A percentile compares a stretch with the other conserved stretches of the same genome.
These are phyloP conservation scores for Electrophaes corylata DNA, from an alignment of 2,888 invertebrate genomes.

Conservation along the genomic window DNA sequence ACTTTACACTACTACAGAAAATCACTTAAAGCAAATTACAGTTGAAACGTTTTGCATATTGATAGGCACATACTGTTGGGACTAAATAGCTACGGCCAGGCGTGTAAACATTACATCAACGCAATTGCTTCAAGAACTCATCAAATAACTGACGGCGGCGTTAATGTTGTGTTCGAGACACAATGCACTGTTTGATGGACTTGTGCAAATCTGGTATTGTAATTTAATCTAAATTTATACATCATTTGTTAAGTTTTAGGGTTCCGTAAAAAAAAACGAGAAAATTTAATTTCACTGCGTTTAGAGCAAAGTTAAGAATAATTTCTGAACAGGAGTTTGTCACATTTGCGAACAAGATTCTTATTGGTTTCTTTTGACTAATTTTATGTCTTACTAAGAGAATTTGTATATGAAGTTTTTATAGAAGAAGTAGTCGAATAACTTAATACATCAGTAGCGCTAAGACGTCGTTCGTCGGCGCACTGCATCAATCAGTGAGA, in stretches of 20 bases:
- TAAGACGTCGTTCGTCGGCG: conserved; percentile 57
- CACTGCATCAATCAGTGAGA: conserved; percentile 73
- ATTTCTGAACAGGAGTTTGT: too few relatives aligned
- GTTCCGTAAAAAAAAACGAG: too few relatives aligned
- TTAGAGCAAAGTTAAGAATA: too few relatives aligned
- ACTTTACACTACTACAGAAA: not conserved
- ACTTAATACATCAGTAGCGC: conserved; percentile 48
- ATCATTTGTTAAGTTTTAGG: too few relatives aligned
- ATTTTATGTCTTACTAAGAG: too few relatives aligned
- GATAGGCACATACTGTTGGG: conserved; percentile 4
- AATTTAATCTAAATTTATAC: not conserved
- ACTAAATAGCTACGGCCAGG: too few relatives aligned
- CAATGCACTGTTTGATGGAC: not conserved
- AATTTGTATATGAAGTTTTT: not conserved
- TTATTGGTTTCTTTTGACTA: not conserved
- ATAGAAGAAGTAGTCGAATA: not conserved
- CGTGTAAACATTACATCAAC: conserved; percentile 7
- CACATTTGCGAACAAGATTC: not conserved
- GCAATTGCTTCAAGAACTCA: conserved; percentile 25
- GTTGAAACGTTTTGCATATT: not conserved
- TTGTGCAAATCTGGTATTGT: not conserved
- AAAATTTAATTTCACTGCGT: not conserved
- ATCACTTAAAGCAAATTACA: conserved; percentile 1
- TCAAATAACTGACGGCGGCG: conserved; percentile 33
- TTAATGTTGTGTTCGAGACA: conserved; percentile 28